Percentiles rank a stretch among this genome's conserved stretches.
Conservation (phyloP, 2,797 vertebrate genomes). For the Megaceryle alcyon region DNA sequence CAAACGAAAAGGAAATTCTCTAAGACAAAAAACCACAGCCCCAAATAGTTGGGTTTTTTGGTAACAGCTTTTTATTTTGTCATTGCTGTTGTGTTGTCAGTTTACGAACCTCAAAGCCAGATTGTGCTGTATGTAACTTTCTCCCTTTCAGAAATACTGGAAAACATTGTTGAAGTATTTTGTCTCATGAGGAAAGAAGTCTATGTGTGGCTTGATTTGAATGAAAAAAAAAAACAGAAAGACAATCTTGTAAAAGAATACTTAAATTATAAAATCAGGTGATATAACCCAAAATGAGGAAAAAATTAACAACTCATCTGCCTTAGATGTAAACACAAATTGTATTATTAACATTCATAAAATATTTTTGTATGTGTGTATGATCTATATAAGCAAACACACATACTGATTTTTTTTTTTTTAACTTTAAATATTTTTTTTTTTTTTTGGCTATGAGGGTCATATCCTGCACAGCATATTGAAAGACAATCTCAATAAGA, state of each 20-base stretch:
- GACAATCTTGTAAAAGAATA: neutral
- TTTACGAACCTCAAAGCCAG: neutral
- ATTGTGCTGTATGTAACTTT: neutral
- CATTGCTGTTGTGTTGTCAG: neutral
- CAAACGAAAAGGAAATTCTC: neutral
- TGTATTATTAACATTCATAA: neutral
- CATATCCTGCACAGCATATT: neutral
- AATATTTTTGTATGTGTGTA: neutral
- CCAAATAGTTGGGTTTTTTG: neutral
- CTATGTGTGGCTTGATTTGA: neutral
- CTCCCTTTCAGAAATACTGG: neutral
- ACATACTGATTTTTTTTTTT: neutral
- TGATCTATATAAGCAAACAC: neutral
- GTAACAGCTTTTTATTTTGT: neutral
- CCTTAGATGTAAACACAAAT: neutral
- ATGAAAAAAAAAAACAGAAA: neutral
- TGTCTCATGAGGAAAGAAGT: neutral
- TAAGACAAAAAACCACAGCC: neutral
- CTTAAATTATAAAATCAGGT: neutral
- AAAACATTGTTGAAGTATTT: neutral
- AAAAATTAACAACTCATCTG: neutral
- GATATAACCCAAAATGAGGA: neutral
- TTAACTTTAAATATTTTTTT: neutral
- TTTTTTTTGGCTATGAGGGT: neutral
- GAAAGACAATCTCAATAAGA: neutral